phyloP scores from a whole-genome alignment of 2,797 vertebrate genomes.

The Phrynocephalus forsythii region DNA sequence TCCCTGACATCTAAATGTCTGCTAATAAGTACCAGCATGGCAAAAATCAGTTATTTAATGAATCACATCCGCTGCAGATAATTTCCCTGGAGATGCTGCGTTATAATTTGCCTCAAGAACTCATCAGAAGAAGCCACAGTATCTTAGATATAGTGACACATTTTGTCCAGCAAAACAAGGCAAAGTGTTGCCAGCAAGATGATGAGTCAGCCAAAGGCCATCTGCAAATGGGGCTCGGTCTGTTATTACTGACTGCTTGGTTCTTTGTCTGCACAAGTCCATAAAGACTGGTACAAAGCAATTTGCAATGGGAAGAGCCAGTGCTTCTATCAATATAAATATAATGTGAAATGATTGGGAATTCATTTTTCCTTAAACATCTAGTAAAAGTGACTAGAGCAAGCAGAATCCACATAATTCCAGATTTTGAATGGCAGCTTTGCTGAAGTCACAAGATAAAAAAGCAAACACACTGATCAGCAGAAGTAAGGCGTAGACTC shows the following conservation, averaged over 20 bases:
- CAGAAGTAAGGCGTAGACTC: neutral
- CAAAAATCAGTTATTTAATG: neutral
- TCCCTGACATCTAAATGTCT: neutral
- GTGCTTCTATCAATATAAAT: constrained; percentile 56
- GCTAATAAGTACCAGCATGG: neutral
- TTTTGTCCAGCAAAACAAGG: neutral
- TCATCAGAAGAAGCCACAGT: neutral
- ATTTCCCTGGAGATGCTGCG: neutral
- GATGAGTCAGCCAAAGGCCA: too few species aligned
- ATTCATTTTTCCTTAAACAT: constrained; percentile 34
- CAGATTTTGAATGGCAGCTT: constrained; percentile 27
- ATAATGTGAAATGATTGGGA: constrained; percentile 58
- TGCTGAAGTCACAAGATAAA: constrained; percentile 38
- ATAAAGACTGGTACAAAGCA: neutral
- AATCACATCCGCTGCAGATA: neutral
- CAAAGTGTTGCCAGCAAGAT: neutral
- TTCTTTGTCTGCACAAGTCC: constrained; percentile 30
- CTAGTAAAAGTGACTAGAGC: constrained; percentile 29
- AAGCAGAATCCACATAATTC: constrained; percentile 52
- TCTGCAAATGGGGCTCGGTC: neutral
- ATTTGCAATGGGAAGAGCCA: constrained; percentile 56
- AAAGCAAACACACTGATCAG: constrained; percentile 13
- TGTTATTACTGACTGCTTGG: neutral
- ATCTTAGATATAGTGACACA: neutral
- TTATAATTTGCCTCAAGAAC: neutral